Evolutionary conservation across 2,113 vertebrate genomes (phyloP).

Genomic region (Paramormyrops kingsleyae): DNA sequence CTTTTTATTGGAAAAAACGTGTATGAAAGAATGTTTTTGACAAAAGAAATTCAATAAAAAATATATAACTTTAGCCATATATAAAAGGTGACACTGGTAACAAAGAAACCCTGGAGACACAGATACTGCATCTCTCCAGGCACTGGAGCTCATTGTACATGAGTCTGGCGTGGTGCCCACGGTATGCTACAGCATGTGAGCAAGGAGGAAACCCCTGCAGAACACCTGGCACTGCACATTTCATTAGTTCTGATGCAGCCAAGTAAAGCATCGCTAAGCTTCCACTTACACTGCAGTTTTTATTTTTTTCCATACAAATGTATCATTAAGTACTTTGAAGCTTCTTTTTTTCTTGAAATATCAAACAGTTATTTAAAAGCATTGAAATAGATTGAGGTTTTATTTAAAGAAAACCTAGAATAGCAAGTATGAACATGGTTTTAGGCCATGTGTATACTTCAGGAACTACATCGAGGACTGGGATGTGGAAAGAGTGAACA

Average conservation of each 20-base stretch:
- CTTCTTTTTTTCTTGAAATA: background rate
- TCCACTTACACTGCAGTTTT: background rate
- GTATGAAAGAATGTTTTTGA: background rate
- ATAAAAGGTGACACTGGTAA: background rate
- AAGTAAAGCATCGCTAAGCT: background rate
- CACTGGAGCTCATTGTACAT: slow-evolving; percentile 23
- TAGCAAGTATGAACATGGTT: slow-evolving; percentile 39
- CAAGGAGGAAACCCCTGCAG: slow-evolving; percentile 15
- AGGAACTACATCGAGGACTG: slow-evolving; percentile 50
- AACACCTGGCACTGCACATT: slow-evolving; percentile 27
- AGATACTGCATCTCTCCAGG: slow-evolving; percentile 16
- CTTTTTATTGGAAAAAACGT: background rate
- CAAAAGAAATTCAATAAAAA: background rate
- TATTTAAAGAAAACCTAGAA: slow-evolving; percentile 55
- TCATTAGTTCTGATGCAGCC: background rate
- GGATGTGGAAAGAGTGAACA: slow-evolving; percentile 16
- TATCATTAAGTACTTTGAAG: background rate
- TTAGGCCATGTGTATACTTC: slow-evolving; percentile 60
- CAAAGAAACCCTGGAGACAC: background rate
- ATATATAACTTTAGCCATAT: background rate
- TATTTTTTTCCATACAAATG: background rate
- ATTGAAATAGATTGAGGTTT: slow-evolving; percentile 65
- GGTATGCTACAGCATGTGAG: slow-evolving; percentile 30
- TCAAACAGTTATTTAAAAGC: slow-evolving; percentile 42
- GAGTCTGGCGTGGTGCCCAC: slow-evolving; percentile 28